Evolutionary conservation across 2,113 vertebrate genomes (phyloP).

Genomic region (Myocastor coypus): DNA sequence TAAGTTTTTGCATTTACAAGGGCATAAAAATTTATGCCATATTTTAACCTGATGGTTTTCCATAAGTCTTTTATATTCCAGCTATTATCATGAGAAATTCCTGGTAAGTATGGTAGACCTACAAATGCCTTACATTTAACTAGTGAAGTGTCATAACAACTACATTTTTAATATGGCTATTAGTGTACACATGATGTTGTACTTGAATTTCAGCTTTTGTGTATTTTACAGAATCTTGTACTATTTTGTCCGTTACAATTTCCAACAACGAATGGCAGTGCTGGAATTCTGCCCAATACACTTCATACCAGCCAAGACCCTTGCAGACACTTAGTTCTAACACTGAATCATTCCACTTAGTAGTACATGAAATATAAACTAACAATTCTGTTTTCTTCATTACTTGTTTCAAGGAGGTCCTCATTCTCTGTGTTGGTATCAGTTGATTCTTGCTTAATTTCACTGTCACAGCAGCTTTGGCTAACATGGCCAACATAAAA

Average conservation of each 20-base stretch:
- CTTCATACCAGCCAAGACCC: background rate
- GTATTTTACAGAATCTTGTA: background rate
- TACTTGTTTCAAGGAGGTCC: background rate
- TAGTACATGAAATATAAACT: background rate
- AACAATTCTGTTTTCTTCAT: background rate
- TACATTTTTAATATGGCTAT: background rate
- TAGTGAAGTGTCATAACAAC: background rate
- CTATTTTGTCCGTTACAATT: background rate
- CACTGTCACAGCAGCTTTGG: background rate
- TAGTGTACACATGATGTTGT: background rate
- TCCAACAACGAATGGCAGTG: background rate
- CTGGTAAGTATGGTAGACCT: background rate
- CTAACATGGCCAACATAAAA: background rate
- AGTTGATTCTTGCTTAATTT: background rate
- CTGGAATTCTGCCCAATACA: background rate
- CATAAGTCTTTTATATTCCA: background rate
- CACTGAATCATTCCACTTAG: background rate
- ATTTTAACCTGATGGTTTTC: background rate
- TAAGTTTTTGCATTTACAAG: background rate
- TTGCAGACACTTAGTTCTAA: background rate
- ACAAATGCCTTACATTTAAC: background rate
- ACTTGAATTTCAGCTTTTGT: background rate
- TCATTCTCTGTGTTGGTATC: background rate
- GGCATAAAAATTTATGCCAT: background rate
- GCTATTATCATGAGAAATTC: background rate